These are phyloP conservation scores for Motacilla alba DNA, from an alignment of 2,113 vertebrate genomes.

Conservation along the genomic window DNA sequence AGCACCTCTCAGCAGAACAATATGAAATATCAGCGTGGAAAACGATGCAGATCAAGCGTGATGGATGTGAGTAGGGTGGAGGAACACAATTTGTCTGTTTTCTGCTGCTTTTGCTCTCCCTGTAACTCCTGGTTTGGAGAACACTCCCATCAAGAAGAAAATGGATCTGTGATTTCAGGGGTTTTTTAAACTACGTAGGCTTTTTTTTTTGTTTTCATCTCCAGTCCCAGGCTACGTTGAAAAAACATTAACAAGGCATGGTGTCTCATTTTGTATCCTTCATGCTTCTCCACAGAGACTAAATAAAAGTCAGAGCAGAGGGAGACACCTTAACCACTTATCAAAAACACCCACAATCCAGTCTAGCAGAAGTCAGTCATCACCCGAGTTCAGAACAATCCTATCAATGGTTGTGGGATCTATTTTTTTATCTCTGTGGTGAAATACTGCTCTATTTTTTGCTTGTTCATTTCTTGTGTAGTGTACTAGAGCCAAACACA, in stretches of 20 bases:
- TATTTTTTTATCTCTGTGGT: not conserved
- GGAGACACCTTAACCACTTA: not conserved
- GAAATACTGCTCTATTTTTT: not conserved
- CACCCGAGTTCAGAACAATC: not conserved
- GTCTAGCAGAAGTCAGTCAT: not conserved
- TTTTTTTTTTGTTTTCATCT: not conserved
- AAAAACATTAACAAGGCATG: not conserved
- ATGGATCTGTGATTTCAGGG: not conserved
- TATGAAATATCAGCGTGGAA: not conserved
- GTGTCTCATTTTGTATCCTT: not conserved
- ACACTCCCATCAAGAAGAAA: not conserved
- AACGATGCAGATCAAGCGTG: not conserved
- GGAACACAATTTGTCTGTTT: not conserved
- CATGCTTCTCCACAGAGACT: not conserved
- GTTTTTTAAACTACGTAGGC: not conserved
- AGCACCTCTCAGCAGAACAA: constrained; percentile 28
- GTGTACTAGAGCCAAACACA: not conserved
- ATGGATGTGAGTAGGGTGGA: not conserved
- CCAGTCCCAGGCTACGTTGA: not conserved
- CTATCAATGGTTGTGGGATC: not conserved
- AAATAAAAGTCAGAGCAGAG: not conserved
- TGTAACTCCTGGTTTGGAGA: not conserved
- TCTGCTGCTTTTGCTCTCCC: not conserved
- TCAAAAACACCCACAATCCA: not conserved
- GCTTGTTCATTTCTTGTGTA: not conserved